Evolutionary conservation across 2,888 invertebrate genomes (phyloP), one percentile per base, ranked within the genome.

Genomic region (Philhelius pedissequus): DNA sequence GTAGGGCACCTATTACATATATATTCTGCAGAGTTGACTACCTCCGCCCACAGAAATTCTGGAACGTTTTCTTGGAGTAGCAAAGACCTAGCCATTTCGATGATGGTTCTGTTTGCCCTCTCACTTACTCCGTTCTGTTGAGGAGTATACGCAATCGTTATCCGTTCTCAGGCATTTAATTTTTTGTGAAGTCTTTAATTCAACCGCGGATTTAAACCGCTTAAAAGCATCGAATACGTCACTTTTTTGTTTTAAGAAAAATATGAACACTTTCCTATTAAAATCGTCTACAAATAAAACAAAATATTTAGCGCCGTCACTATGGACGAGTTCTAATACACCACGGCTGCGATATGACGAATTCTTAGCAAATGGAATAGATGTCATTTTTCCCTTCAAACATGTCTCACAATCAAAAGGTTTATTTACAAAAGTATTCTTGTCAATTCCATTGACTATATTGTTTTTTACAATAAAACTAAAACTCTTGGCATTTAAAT

Each of bases 1-100:
- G n/a, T n/a, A n/a, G n/a, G n/a, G n/a, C n/a, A n/a, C n/a, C n/a
- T n/a, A 3, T 35, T 79, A 20, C 81, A 74, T 15, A 86, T 50
- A 56, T 86, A 81, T 20, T 52, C 66, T 8, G 86, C 86, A 35
- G 35, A 13, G 35, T 35, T 35, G 35, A 35, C 35, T 35, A 13
- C 35, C 35, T 35, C 86, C 20, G 69, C 87, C 73, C 88, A 88
- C 11, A 87, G 58, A 27, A 71, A 54, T 45, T 83, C 89, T 87
- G 32, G 87, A 13, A 89, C 27, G 5, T 71, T 79, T 25, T 87
- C 52, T 25, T 87, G 68, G 1, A 86, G 40, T 11, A 90, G 48
- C 87, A 90, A 87, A 11, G 87, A 76, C 22, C 89, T 84, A 2
- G 89, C n/a, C n/a, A n/a, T n/a, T n/a, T n/a, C n/a, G n/a, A n/a